These are phyloP conservation scores for Pelusios castaneus DNA, from an alignment of 2,113 vertebrate genomes.

Conservation along the genomic window DNA sequence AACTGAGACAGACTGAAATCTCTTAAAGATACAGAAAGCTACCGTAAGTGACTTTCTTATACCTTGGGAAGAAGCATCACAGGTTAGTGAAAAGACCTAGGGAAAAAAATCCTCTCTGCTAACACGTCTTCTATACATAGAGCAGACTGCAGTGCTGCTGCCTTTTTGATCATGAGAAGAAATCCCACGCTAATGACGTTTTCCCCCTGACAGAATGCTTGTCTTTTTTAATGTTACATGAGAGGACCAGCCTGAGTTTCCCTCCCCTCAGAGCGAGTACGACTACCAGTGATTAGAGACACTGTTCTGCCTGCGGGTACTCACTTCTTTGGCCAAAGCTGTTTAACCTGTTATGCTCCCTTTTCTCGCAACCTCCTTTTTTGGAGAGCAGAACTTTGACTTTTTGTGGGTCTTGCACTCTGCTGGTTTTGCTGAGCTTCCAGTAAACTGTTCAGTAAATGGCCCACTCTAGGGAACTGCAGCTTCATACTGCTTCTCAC, in stretches of 20 bases:
- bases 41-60: slow-evolving; percentile 4
- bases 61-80: not conserved
- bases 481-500: not conserved
- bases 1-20: not conserved
- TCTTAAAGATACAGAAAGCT: not conserved
- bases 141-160: slow-evolving; percentile 55
- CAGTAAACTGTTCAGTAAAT: slow-evolving; percentile 19
- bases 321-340: slow-evolving; percentile 53
- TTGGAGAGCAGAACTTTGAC: not conserved
- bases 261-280: slow-evolving; percentile 69
- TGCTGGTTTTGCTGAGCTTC: not conserved
- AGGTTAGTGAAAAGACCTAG: not conserved
- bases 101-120: slow-evolving; percentile 40
- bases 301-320: slow-evolving; percentile 61
- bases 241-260: slow-evolving; percentile 71
- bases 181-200: slow-evolving; percentile 63
- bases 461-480: not conserved
- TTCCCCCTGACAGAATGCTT: slow-evolving; percentile 70
- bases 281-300: slow-evolving; percentile 67
- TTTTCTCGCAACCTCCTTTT: slow-evolving; percentile 23
- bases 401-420: not conserved
- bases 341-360: slow-evolving; percentile 66
- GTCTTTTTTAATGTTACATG: slow-evolving; percentile 75
- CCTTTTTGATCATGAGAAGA: slow-evolving; percentile 73
- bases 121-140: slow-evolving; percentile 26